Evolutionary conservation across 2,113 vertebrate species (phyloP).

Genomic region (Lutjanus erythropterus): DNA sequence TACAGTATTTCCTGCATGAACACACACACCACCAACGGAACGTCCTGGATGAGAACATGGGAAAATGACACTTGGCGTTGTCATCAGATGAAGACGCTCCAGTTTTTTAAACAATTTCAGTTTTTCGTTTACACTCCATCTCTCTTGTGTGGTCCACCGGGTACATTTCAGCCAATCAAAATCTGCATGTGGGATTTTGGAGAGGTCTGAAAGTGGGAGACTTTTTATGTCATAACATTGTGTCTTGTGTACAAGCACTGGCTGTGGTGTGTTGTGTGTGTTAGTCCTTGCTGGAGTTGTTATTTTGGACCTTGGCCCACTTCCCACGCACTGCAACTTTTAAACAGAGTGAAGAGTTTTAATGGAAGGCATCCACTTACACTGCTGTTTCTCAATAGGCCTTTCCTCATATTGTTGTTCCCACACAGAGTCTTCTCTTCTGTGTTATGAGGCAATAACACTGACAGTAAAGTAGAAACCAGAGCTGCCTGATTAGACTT

Average conservation of each 20-base stretch:
- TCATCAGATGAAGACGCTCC: neutral
- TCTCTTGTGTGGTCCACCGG: constrained; percentile 16
- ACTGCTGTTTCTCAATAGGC: constrained; percentile 39
- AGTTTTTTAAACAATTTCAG: constrained; percentile 10
- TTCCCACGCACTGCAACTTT: constrained; percentile 57
- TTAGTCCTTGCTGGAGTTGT: constrained; percentile 35
- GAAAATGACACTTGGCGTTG: constrained; percentile 46
- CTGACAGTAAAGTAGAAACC: neutral
- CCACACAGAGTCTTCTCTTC: constrained; percentile 43
- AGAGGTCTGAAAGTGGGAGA: constrained; percentile 17
- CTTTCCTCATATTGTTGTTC: constrained; percentile 54
- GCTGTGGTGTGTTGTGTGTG: neutral
- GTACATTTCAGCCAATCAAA: neutral
- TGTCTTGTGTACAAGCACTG: neutral
- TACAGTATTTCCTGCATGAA: constrained; percentile 23
- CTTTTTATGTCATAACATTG: constrained; percentile 16
- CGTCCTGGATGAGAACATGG: constrained; percentile 52
- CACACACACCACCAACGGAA: neutral
- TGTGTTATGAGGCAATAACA: neutral
- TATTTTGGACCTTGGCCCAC: constrained; percentile 42
- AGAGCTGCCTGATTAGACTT: constrained; percentile 39
- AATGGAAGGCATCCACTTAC: constrained; percentile 63
- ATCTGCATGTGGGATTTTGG: neutral
- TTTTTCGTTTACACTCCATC: neutral
- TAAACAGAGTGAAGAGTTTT: constrained; percentile 58